These are phyloP conservation scores for Gymnoscopelus microlampas DNA, from an alignment of 2,797 vertebrate genomes.

Conservation along the genomic window DNA sequence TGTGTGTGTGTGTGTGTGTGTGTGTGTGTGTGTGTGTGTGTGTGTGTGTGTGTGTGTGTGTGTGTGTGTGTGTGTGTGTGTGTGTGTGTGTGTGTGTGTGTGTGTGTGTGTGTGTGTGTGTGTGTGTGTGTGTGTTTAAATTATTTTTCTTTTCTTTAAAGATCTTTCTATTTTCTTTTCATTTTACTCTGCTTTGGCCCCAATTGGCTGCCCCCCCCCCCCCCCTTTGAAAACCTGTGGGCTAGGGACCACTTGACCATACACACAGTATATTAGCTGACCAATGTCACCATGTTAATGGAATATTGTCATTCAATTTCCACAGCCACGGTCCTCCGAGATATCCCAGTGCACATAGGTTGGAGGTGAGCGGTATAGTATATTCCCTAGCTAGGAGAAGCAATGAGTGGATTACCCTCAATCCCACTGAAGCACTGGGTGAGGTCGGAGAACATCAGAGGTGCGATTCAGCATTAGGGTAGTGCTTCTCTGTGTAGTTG, in stretches of 20 bases:
- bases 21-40: too few relatives aligned
- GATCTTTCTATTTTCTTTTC: neutral
- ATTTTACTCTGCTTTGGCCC: neutral
- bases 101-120: too few relatives aligned
- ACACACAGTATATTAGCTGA: conserved; percentile 4
- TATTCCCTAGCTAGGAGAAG: conserved; percentile 46
- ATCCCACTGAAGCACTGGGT: neutral
- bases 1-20: too few relatives aligned
- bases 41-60: too few relatives aligned
- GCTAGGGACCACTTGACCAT: neutral
- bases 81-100: too few relatives aligned
- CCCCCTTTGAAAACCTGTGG: too few relatives aligned
- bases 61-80: too few relatives aligned
- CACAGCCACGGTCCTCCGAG: too few relatives aligned
- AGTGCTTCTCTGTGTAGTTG: conserved; percentile 9
- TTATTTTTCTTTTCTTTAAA: neutral
- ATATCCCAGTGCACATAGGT: conserved; percentile 12
- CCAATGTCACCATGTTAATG: conserved; percentile 31
- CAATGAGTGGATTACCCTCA: conserved; percentile 47
- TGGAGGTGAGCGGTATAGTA: conserved; percentile 36
- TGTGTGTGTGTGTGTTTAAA: too few relatives aligned
- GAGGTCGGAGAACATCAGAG: conserved; percentile 24
- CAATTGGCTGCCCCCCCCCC: too few relatives aligned
- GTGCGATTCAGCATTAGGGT: conserved; percentile 22
- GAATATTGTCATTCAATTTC: conserved; percentile 16